Evolutionary conservation across 2,797 vertebrate genomes (phyloP).

Genomic region (Syngnathus acus): DNA sequence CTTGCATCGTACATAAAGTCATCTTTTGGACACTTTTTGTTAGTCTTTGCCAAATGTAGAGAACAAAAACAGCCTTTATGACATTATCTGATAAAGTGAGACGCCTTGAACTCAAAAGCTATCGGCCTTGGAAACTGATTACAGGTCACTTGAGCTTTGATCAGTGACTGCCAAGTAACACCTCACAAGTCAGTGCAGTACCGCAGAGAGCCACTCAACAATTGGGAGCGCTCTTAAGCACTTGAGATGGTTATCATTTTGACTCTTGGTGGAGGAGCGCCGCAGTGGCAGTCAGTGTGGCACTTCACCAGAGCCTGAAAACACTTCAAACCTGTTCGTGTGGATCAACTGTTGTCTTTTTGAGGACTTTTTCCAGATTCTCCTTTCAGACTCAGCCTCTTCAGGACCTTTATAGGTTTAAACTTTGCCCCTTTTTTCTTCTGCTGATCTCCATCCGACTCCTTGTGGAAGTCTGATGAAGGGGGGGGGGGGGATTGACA

Average conservation of each 20-base stretch:
- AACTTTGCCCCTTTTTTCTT: conserved; percentile 91
- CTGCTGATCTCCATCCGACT: conserved; percentile 64
- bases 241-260: background rate
- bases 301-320: conserved; percentile 10
- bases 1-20: background rate
- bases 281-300: conserved; percentile 1
- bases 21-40: background rate
- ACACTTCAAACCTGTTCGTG: conserved; percentile 3
- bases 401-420: conserved; percentile 92
- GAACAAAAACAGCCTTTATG: background rate
- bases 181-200: background rate
- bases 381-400: conserved; percentile 85
- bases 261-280: conserved; percentile 26
- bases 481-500: background rate
- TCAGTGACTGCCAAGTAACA: background rate
- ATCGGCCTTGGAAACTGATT: background rate
- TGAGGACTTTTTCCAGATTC: conserved; percentile 71
- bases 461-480: conserved; percentile 82
- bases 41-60: background rate
- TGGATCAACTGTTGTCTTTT: conserved; percentile 66
- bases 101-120: background rate
- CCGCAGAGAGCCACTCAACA: background rate
- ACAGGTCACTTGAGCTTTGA: background rate
- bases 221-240: conserved; percentile 32
- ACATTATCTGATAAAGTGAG: background rate